Base-by-base conservation (phyloP, 1,140 invertebrate genomes). In the Drosophila saltans region DNA sequence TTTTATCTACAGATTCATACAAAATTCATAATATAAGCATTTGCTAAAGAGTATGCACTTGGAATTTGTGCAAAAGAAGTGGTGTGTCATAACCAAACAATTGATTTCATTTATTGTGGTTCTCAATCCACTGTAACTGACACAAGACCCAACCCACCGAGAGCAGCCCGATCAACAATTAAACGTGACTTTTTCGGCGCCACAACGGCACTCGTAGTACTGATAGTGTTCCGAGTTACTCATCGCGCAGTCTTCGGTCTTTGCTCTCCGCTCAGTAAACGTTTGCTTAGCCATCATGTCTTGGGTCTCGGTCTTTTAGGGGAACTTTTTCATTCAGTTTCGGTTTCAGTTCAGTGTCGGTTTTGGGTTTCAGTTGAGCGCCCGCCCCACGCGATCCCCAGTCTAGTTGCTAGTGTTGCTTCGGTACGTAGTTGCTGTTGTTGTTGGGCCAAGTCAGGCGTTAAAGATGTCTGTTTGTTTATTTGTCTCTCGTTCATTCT, bases 351-450 rank as follows among this genome's bases (percentile, higher is more conserved):
- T 52, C 45, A 52, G 45, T 52, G n/a, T 52, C 45, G 45, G 45
- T 52, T 52, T 52, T 52, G 45, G 57, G 69, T 86, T 81, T 82
- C 83, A 86, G 83, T 88, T 82, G 80, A 88, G 80, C 80, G 80
- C 76, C 68, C 76, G 80, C 76, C 68, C 76, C 68, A 83, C 76
- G 83, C 80, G 83, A 83, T 80, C 79, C 76, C 59, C 75, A 66
- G 72, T 69, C 52, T 68, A 78, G 81, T 86, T 77, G 71, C 57
- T 21, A 64, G 64, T 43, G 0, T 58, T 52, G 26, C 43, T 40
- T 62, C 43, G 26, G 40, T 43, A 58, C 43, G 28, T 43, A 52
- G 39, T 40, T 7, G 43, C 5, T 21, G 16, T 48, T 48, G 45
- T 6, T 48, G 45, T 52, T 9, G 60, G 11, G 45, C 57, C 65